These are phyloP conservation scores for Drosophila ananassae DNA, from an alignment of 1,140 invertebrate genomes.

Conservation along the genomic window DNA sequence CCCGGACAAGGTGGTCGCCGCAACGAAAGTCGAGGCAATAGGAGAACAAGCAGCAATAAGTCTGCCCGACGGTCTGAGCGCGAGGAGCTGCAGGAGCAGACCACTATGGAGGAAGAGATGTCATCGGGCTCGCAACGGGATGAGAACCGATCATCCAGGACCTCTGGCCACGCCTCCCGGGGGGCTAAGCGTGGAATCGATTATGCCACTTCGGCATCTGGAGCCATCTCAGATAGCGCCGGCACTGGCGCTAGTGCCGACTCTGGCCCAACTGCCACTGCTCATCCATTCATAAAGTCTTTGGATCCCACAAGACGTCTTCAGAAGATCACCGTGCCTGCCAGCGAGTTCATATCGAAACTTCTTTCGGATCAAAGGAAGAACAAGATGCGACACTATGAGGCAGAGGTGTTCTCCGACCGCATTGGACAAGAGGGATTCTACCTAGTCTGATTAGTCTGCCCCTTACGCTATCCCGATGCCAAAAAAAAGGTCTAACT, in stretches of 20 bases:
- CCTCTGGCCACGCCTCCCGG: no score
- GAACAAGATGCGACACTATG: slow-evolving; percentile 10
- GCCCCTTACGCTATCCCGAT: neutral
- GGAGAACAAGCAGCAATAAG: neutral
- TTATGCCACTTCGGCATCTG: neutral
- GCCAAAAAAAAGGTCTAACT: neutral
- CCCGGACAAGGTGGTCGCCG: neutral
- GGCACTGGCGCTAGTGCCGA: neutral
- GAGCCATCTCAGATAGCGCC: neutral
- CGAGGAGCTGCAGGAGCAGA: neutral
- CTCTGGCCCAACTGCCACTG: no score
- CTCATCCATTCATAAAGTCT: neutral
- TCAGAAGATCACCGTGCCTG: neutral
- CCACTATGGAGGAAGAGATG: neutral
- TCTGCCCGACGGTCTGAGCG: neutral
- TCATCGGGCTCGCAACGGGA: neutral
- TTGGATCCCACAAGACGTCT: neutral
- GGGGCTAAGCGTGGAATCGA: neutral
- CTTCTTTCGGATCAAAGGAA: slow-evolving; percentile 12
- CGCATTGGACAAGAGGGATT: slow-evolving; percentile 1
- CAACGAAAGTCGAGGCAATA: neutral
- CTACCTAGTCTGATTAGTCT: neutral
- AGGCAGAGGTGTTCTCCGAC: neutral
- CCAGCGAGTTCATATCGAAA: slow-evolving; percentile 2
- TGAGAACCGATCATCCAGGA: neutral